Conservation (phyloP, 2,113 vertebrate species). For the Cariama cristata region DNA sequence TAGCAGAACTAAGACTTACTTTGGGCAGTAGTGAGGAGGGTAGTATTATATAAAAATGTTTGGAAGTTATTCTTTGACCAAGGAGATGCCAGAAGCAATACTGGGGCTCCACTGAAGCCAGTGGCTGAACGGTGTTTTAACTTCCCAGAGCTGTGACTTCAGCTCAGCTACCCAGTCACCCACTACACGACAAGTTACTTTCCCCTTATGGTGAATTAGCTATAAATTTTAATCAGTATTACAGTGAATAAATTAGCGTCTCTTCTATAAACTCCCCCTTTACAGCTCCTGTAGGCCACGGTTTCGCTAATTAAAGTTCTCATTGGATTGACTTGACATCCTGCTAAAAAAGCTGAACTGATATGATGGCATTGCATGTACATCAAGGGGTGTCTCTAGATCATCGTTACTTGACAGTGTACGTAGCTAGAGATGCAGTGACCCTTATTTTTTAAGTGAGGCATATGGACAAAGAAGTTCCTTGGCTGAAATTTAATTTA, state of each 20-base stretch:
- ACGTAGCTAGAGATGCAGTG: background rate
- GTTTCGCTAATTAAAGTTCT: background rate
- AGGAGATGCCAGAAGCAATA: background rate
- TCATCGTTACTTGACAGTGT: background rate
- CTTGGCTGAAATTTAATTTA: background rate
- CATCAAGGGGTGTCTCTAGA: background rate
- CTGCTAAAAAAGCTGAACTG: background rate
- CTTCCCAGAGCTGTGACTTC: background rate
- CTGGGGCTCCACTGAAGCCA: background rate
- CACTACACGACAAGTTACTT: background rate
- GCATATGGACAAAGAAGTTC: background rate
- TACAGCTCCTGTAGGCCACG: background rate
- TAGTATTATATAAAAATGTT: background rate
- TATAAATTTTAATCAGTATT: background rate
- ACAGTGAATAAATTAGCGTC: background rate
- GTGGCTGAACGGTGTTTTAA: background rate
- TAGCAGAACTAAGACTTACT: background rate
- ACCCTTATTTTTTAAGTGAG: background rate
- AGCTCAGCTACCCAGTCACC: background rate
- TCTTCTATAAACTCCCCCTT: background rate
- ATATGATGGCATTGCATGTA: background rate
- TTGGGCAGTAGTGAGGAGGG: background rate
- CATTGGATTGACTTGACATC: background rate
- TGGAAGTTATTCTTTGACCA: background rate
- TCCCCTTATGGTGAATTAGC: background rate